phyloP scores from a whole-genome alignment of 1,140 invertebrate species.

The Bombus sibiricus region DNA sequence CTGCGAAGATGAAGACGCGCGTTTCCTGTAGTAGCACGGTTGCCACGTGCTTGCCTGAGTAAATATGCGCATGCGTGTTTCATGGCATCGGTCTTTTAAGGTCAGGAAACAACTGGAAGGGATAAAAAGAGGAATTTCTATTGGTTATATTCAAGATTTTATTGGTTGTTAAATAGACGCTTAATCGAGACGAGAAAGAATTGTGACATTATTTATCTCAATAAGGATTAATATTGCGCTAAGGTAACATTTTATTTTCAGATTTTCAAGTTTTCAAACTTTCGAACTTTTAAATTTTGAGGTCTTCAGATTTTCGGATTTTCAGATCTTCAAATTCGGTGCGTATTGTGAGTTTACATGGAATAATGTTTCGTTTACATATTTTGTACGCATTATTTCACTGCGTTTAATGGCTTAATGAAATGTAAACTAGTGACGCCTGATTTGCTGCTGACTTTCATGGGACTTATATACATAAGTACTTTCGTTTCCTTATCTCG shows the following conservation, averaged over 20 bases:
- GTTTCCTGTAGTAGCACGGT: neutral
- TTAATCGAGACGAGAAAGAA: neutral
- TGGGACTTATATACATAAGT: too few relatives aligned
- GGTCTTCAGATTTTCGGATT: too few relatives aligned
- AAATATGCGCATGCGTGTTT: neutral
- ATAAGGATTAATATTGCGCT: too few relatives aligned
- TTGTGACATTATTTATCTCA: neutral
- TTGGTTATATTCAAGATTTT: neutral
- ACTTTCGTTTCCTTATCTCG: neutral
- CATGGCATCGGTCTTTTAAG: too few relatives aligned
- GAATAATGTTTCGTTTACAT: too few relatives aligned
- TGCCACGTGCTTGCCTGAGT: neutral
- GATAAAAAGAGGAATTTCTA: neutral
- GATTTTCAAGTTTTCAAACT: neutral
- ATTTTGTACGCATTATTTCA: too few relatives aligned
- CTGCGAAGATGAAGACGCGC: conserved; percentile 19
- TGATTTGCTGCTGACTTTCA: neutral
- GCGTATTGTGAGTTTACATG: too few relatives aligned
- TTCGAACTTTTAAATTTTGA: too few relatives aligned
- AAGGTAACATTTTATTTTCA: neutral
- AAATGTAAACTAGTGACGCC: neutral
- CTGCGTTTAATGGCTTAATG: too few relatives aligned
- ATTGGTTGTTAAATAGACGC: neutral
- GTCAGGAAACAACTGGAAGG: neutral
- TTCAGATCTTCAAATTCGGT: too few relatives aligned